Evolutionary conservation across 1,140 invertebrate species (phyloP), one percentile per base, ranked within the genome.

Genomic region (Papilio aristodemus): DNA sequence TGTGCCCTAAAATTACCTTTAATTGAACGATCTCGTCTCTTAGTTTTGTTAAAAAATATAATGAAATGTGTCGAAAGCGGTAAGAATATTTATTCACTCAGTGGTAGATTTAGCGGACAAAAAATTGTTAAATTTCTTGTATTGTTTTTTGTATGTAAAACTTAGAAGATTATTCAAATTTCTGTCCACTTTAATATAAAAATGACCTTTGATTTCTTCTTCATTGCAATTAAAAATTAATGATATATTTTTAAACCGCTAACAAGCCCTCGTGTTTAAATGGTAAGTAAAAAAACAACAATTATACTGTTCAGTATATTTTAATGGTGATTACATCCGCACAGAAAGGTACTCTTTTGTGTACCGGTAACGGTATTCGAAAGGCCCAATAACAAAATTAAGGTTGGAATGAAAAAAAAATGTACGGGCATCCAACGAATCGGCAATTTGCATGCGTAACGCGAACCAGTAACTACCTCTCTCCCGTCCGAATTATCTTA

Each of bases 371-470:
- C 76, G 78, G 74, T 74, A 68, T 70, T 41, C 36, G 39, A 70
- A 73, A 74, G 62, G 69, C 66, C 71, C 80, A 80, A 77, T 79
- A 79, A 79, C 69, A 73, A 78, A 83, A 77, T 83, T 79, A 79
- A 81, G 74, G 71, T 73, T 72, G 66, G 67, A 75, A 70, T 54
- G 46, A 9, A 68, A 72, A 71, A 72, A 71, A 72, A 71, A 63
- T n/a, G 62, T 69, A 72, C 68, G 68, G 67, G 67, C 71, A 73
- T 75, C 66, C 72, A 70, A 66, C 67, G 76, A 72, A 76, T 73
- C 68, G 71, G 27, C 70, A 74, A 84, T 86, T 84, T 87, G 76
- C 80, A 85, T 85, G 78, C 81, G 76, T 81, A 81, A 85, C 74
- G 69, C 71, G 78, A 77, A 71, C 60, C 70, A 71, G 67, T 80